Conservation (phyloP, 2,797 vertebrate species). For the Erethizon dorsatum region DNA sequence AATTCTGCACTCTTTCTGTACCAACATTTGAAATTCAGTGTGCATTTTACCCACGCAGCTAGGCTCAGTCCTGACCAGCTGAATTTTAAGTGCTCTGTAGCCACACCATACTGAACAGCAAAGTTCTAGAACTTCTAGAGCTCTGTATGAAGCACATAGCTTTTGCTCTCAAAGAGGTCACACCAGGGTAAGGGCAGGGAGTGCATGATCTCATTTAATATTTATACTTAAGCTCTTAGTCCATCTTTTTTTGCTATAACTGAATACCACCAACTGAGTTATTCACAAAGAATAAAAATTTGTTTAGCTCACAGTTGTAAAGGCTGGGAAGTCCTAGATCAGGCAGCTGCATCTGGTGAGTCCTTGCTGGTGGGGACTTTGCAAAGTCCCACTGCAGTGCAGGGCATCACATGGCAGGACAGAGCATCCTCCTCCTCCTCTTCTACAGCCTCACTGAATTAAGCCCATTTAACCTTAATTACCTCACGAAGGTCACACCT, state of each 20-base stretch:
- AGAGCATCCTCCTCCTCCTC: neutral
- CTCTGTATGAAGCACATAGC: neutral
- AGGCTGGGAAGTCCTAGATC: neutral
- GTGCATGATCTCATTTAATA: neutral
- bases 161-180: neutral
- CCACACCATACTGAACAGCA: neutral
- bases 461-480: slow-evolving; percentile 22
- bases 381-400: neutral
- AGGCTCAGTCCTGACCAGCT: neutral
- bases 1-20: neutral
- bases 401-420: neutral
- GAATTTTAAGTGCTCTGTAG: neutral
- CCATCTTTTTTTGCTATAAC: neutral
- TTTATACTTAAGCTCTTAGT: neutral
- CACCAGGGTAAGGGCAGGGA: neutral
- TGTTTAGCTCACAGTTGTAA: neutral
- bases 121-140: neutral
- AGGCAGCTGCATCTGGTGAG: neutral
- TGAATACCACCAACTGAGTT: neutral
- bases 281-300: neutral
- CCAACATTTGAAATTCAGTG: neutral
- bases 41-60: neutral
- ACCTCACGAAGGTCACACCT: neutral
- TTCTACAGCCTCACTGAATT: neutral
- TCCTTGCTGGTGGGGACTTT: neutral